Evolutionary conservation across 1,140 invertebrate genomes (phyloP), one percentile per base, ranked within the genome.

Genomic region (Magallana gigas): DNA sequence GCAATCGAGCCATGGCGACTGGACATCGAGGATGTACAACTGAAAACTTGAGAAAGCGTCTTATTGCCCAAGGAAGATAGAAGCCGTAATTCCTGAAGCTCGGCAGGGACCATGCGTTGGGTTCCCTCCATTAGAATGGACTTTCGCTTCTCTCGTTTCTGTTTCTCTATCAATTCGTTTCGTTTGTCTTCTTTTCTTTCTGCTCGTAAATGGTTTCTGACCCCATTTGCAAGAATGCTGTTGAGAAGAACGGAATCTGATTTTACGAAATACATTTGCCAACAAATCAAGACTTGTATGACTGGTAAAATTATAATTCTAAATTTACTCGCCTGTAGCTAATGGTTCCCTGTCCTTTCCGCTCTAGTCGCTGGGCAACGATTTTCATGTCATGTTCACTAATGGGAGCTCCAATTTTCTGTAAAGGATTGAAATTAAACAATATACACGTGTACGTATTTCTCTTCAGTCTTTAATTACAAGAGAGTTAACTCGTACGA

Each of bases 371-470:
- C 76, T 86, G 90, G n/a, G 91, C 92, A 29, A 93, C 91, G 29
- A 56, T 56, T 57, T 86, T 57, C 76, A 93, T 90, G 29, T 92
- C 93, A 0, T 88, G 83, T 9, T 93, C 92, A 82, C 88, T 86
- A 23, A 93, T 85, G 16, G 93, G 93, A 14, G 91, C 92, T 71
- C 91, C 90, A 56, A 92, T 85, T 83, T 89, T 88, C 93, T 93
- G 86, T 57, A 90, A 23, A 76, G 29, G 36, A 76, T n/a, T 29
- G 8, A 5, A 48, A 48, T 48, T 48, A 1, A 48, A 48, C 5
- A 48, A 48, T 48, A 4, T 48, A 48, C 36, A 48, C 36, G 3
- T 48, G 5, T 5, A 4, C 2, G 36, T 48, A 48, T 48, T 48
- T 48, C 36, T 48, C 23, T 23, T 23, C 23, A 23, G 23, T 48